Evolutionary conservation across 1,140 invertebrate species (phyloP), one percentile per base, ranked within the genome.

Genomic region (Oncopodura yosiiana): DNA sequence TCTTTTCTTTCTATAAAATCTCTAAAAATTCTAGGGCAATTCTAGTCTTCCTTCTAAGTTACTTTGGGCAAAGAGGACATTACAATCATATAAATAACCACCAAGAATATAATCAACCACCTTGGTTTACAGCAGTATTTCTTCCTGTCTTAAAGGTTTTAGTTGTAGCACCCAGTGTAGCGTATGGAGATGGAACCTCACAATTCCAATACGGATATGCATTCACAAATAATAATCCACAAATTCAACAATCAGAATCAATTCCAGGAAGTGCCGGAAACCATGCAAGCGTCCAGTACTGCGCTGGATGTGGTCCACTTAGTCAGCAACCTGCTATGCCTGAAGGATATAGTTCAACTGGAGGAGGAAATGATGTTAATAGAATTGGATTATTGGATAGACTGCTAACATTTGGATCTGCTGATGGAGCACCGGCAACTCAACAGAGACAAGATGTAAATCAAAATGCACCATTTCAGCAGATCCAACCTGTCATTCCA

Each of bases 111-210:
- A 41, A 36, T 16, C 37, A 27, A 4, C 56, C 56, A 18, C 37
- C 56, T 14, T 19, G 56, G 9, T 51, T 46, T 59, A 29, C 37
- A 49, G 29, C 38, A 34, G 36, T 49, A 56, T 9, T 62, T 51
- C 34, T 56, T 26, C 56, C 56, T 30, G 30, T 59, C 38, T 51
- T 62, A 21, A 58, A 59, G 57, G 56, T 62, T 24, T 29, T 58
- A 19, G 8, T 62, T 1, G 43, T 49, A n/a, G 49, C 56, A 6
- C 56, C 56, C 2, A 21, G 6, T n/a, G 14, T 34, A 9, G 6
- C 30, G 6, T n/a, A 9, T n/a, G 30, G 8, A 8, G 30, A 8
- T n/a, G 8, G 8, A 34, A n/a, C 8, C 30, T n/a, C 30, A 9
- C 30, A 34, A 34, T n/a, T n/a, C n/a, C n/a, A n/a, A n/a, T n/a